Base-by-base conservation (phyloP, 2,113 vertebrate genomes). In the Chionis minor region DNA sequence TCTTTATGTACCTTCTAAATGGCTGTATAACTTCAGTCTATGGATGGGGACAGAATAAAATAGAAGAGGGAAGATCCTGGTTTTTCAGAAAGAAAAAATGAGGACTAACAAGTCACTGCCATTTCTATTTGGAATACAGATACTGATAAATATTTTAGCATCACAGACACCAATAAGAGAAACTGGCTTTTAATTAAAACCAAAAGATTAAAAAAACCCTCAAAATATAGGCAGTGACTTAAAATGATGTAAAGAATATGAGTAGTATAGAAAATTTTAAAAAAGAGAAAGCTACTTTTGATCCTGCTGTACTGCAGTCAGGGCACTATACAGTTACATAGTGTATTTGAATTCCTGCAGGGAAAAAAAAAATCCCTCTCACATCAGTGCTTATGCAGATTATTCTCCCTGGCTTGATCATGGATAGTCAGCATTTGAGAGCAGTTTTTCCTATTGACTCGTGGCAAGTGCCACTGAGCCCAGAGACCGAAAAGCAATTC, bases 381-480 rank as follows among this genome's bases (percentile, higher is more conserved):
- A 45, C 0, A 3, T 11, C 21, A 56, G 14, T n/a, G n/a, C 35
- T 90, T 0, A 1, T 22, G 10, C 8, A 88, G 9, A 51, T 69
- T 77, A 52, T 51, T 73, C 40, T 42, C 20, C 32, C 23, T 54
- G 71, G 20, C 14, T 69, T 74, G 30, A 38, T 23, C 6, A 2
- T 44, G 38, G 22, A 40, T 33, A 13, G 19, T 65, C 27, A 45
- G 26, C 47, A 27, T 72, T 15, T 26, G 20, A 69, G 20, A 67
- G 12, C 16, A 52, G 5, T 23, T 56, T 88, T 86, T 86, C n/a
- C 33, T 51, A 19, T 4, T 2, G 3, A 35, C 5, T 81, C 5
- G 0, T 24, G 16, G 23, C n/a, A 94, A 86, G 13, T 77, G 19
- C 10, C 59, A 66, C 21, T 44, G 42, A 81, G 32, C 8, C 26